A percentile compares a stretch with the other conserved stretches of the same genome.
These are phyloP conservation scores for Clarias batrachus DNA, from an alignment of 2,113 vertebrate species.

Conservation along the genomic window DNA sequence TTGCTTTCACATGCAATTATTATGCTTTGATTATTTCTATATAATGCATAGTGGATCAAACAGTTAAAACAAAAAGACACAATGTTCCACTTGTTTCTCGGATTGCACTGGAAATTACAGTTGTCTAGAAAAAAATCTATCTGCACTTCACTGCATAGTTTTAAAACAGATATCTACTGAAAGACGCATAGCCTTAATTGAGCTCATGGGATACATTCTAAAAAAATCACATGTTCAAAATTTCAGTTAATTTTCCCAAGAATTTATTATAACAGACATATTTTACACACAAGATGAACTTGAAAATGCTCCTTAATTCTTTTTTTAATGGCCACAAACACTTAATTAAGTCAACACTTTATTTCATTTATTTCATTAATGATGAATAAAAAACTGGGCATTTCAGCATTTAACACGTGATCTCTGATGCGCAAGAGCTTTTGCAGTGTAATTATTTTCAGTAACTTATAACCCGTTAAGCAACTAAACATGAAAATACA, in stretches of 20 bases:
- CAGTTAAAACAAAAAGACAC: neutral
- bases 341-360: neutral
- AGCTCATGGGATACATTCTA: neutral
- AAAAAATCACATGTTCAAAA: neutral
- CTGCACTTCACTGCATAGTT: neutral
- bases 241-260: constrained; percentile 6
- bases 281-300: constrained; percentile 4
- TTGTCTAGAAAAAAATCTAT: neutral
- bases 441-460: neutral
- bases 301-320: neutral
- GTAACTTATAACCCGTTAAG: neutral
- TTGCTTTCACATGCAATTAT: neutral
- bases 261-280: constrained; percentile 16
- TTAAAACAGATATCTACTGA: neutral
- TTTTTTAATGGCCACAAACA: neutral
- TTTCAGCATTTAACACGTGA: neutral
- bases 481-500: neutral
- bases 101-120: neutral
- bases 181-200: neutral
- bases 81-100: neutral
- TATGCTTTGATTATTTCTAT: neutral
- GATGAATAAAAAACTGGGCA: neutral
- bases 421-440: neutral
- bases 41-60: neutral
- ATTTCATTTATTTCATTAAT: neutral